A percentile compares a stretch with the other conserved stretches of the same genome.
Conservation (phyloP, 1,140 invertebrate genomes). For the Linepithema humile region DNA sequence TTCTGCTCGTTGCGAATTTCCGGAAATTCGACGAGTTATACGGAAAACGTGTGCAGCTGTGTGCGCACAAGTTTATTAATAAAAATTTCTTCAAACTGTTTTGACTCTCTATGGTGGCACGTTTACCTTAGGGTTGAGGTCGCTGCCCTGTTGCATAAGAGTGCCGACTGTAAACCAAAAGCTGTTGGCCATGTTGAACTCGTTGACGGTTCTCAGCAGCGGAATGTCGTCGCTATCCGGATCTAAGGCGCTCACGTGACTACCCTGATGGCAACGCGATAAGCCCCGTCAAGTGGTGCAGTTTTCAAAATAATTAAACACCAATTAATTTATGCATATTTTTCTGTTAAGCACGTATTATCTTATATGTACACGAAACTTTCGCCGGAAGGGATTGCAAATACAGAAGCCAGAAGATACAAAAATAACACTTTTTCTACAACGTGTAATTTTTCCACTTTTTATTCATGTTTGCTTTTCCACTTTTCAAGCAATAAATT, state of each 20-base stretch:
- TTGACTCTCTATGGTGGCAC: conserved; percentile 63
- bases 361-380: not conserved
- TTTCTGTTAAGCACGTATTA: not conserved
- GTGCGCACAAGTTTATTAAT: not conserved
- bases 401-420: not conserved
- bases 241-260: conserved; percentile 81
- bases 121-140: conserved; percentile 92
- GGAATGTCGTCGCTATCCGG: conserved; percentile 82
- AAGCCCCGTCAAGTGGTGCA: conserved; percentile 82
- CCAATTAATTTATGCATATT: conserved; percentile 29
- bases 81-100: not conserved
- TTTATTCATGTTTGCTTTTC: no score
- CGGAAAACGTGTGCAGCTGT: not conserved
- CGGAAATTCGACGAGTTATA: conserved; percentile 1
- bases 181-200: conserved; percentile 92
- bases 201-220: conserved; percentile 87
- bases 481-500: no score
- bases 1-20: not conserved
- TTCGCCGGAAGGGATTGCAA: not conserved
- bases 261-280: conserved; percentile 77
- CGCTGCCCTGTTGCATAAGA: conserved; percentile 97
- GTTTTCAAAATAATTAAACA: conserved; percentile 80
- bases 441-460: no score
- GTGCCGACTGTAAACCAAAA: conserved; percentile 97
- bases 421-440: no score